Base-by-base conservation (phyloP, 1,140 invertebrate species). In the Linepithema humile region DNA sequence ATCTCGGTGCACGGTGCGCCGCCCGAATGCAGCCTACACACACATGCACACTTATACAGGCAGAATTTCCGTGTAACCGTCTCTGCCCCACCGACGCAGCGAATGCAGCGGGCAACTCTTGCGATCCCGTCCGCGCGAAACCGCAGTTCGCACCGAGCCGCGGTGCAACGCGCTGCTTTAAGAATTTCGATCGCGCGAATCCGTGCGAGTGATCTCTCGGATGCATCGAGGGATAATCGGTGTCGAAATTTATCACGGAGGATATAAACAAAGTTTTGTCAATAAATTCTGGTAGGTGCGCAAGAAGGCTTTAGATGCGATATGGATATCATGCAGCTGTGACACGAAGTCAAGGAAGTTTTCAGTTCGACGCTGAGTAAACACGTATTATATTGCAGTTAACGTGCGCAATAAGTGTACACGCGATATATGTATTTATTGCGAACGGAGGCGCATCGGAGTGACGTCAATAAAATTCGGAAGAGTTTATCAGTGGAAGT, bases 1-100 rank as follows among this genome's bases (percentile, higher is more conserved):
- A 90, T 83, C 87, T 90, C 69, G 60, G 65, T 55, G n/a, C n/a
- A n/a, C 78, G 64, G 69, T n/a, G n/a, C 35, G 64, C 73, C 89
- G 85, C 87, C 89, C 85, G 40, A 43, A 15, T 9, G 53, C 35
- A 6, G 29, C 26, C 3, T 29, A 48, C 32, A 6, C 29, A 43
- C 45, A 40, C 38, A 48, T 64, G 45, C 32, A 69, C 57, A 40
- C n/a, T 65, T 82, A 72, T 70, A 85, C 35, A 38, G 7, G 69
- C 64, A 74, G 32, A 85, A 72, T 73, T 82, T 77, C 82, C 65
- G 38, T 48, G 53, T 74, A 55, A 55, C 23, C 5, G 48, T 45
- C 57, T 38, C 62, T 85, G 75, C 80, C 85, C 85, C 75, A 80
- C 85, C 88, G 53, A 43, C 50, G 35, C 64, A 40, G 57, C 74